Base-by-base conservation (phyloP, 2,113 vertebrate genomes). In the Chaetodon trifascialis region DNA sequence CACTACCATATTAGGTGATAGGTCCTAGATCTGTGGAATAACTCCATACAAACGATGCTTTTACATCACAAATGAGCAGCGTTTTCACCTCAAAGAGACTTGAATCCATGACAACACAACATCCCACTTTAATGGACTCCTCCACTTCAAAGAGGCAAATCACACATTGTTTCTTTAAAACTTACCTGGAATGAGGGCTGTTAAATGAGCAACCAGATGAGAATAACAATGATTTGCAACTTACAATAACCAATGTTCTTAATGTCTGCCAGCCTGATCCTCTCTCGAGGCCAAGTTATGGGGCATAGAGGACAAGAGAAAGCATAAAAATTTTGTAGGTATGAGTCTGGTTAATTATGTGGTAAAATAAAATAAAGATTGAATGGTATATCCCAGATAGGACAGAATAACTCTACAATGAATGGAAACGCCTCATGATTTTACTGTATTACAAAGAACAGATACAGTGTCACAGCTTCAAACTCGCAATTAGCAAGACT, bases 131-230 rank as follows among this genome's bases (percentile, higher is more conserved):
- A 65, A 70, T 30, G 23, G 21, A 58, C 55, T 60, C 36, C 44
- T 76, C 10, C 5, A 46, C 66, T 76, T 59, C 60, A 76, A 40
- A 75, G 58, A 77, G 17, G 7, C 40, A 63, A 47, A 69, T 66
- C 23, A 19, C 56, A 36, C 34, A 69, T 46, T 9, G 7, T 47
- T n/a, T 73, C 46, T 42, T 10, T 2, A 17, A 47, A 65, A 66
- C 44, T 23, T 30, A 30, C 19, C 17, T 62, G 5, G n/a, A 54
- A 30, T 15, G 42, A 47, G 21, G 10, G 49, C 44, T 71, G 59
- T n/a, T 56, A 55, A 65, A 58, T 69, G 51, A 70, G 44, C 16
- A 30, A 51, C 67, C 54, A 11, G 4, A 73, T 25, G 10, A 73
- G 74, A 72, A 78, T 23, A 72, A 21, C 36, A 74, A 74, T 55